Conservation (phyloP, 2,888 invertebrate genomes). For the Syrphus vitripennis region DNA sequence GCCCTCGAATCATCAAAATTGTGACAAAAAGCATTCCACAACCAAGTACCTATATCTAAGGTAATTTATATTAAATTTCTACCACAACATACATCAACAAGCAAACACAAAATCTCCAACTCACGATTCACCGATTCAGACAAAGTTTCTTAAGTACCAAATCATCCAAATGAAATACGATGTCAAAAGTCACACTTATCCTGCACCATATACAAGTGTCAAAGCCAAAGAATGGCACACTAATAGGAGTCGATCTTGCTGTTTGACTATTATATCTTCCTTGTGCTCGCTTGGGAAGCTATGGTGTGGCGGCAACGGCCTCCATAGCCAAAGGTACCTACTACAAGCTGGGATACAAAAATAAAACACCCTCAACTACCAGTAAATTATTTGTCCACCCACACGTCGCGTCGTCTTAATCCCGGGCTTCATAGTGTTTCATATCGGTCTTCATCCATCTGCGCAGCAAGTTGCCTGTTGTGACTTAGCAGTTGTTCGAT, state of each 20-base stretch:
- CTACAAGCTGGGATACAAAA: conserved; percentile 37
- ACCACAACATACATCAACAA: conserved; percentile 22
- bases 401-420: conserved; percentile 56
- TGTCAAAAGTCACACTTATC: conserved; percentile 62
- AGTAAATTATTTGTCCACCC: conserved; percentile 72
- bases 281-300: background rate
- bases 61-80: background rate
- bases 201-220: conserved; percentile 51
- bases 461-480: conserved; percentile 37
- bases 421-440: conserved; percentile 61
- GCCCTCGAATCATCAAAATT: background rate
- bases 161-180: conserved; percentile 67
- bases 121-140: conserved; percentile 62
- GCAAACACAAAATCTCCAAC: conserved; percentile 50
- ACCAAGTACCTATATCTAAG: background rate
- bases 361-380: conserved; percentile 65
- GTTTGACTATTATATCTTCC: conserved; percentile 25
- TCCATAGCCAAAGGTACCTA: background rate
- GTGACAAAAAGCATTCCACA: background rate
- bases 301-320: background rate
- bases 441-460: conserved; percentile 61
- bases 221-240: conserved; percentile 42
- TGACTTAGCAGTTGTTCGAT: conserved; percentile 27
- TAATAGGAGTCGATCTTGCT: conserved; percentile 46
- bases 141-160: conserved; percentile 32